These are phyloP conservation scores for Pomatorhinus ruficollis DNA, from an alignment of 2,113 vertebrate genomes.

Conservation along the genomic window DNA sequence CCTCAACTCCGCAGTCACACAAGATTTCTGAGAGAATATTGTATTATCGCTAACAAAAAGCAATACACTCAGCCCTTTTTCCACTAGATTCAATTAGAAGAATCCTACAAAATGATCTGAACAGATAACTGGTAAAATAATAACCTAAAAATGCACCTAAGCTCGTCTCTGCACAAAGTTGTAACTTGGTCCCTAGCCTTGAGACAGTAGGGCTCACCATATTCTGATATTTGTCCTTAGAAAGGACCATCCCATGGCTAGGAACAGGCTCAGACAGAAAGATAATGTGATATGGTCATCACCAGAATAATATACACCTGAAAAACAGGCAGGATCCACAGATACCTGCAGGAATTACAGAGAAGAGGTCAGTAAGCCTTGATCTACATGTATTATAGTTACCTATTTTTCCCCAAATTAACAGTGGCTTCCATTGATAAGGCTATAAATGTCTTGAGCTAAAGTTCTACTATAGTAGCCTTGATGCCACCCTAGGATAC, in stretches of 20 bases:
- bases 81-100: neutral
- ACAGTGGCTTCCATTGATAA: neutral
- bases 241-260: neutral
- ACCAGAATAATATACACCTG: neutral
- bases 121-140: neutral
- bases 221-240: neutral
- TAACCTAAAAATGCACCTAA: neutral
- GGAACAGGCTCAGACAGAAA: neutral
- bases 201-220: neutral
- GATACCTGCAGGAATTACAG: neutral
- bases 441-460: neutral
- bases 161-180: fast-evolving
- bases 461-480: neutral
- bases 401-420: neutral
- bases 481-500: neutral
- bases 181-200: neutral
- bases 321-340: neutral
- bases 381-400: neutral
- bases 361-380: neutral
- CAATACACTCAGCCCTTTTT: neutral
- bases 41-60: neutral
- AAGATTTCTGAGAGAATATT: neutral
- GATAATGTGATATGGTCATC: neutral
- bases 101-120: neutral
- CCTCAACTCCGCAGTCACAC: neutral